Base-by-base conservation (phyloP, 1,140 invertebrate genomes). In the Caenorhabditis latens region DNA sequence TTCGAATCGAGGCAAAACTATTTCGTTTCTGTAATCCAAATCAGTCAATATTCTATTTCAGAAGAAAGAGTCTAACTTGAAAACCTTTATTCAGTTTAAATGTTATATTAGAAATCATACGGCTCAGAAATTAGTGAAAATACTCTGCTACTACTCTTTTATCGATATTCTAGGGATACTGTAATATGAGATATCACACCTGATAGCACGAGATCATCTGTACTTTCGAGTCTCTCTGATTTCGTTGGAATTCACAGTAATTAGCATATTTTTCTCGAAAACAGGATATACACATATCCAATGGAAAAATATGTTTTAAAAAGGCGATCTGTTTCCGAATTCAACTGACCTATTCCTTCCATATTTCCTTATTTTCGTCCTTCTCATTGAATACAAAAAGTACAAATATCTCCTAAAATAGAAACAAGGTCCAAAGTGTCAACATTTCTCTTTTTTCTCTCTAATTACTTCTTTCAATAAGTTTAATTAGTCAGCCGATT, bases 401-500 rank as follows among this genome's bases (percentile, higher is more conserved):
- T 63, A 63, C 21, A 40, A 63, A 24, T 63, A 4, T 19, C 9
- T 13, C 32, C 8, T 46, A 71, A 71, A 71, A 48, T 71, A 71
- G 42, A 71, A 46, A 19, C 11, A 21, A 14, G 9, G 65, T 71
- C 42, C 65, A 71, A 71, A 48, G 43, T 71, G 65, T 71, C 65
- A 46, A 48, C 65, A 71, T 71, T 19, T 71, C 42, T 32, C 9
- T 63, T 32, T 63, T 32, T 63, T 3, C n/a, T 32, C n/a, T 11
- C 19, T 16, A 32, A 32, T 32, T 32, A 14, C 32, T 2, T n/a
- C 42, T 46, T 79, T 79, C 71, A 50, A 79, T 79, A 50, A 48
- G 46, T 79, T 79, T 46, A 79, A 50, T 79, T 50, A 43, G 71
- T 50, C 16, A 71, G 42, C 1, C 46, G 42, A 79, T 50, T 79